Evolutionary conservation across 2,797 vertebrate genomes (phyloP).

Genomic region (Pseudopleuronectes americanus): DNA sequence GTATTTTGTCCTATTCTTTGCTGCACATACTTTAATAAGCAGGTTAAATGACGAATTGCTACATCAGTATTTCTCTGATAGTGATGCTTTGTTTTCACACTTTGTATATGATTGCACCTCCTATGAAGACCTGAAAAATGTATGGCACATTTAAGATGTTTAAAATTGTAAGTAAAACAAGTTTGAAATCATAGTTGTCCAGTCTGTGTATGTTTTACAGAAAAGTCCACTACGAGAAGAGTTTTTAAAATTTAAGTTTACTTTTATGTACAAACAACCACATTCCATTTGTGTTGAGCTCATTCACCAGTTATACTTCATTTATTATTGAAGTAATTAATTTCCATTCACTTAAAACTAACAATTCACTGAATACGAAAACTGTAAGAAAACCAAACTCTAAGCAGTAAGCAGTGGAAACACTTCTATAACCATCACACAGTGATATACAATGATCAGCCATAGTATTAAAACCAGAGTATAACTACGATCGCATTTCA

Average conservation of each 20-base stretch:
- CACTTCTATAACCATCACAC: no score
- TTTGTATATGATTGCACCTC: slow-evolving; percentile 30
- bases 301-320: slow-evolving; percentile 29
- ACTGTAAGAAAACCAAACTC: no score
- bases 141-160: slow-evolving; percentile 37
- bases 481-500: no score
- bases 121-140: slow-evolving; percentile 32
- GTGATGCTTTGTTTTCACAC: slow-evolving; percentile 17
- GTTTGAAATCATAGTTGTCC: slow-evolving; percentile 11
- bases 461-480: no score
- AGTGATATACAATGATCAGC: no score
- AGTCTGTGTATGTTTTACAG: slow-evolving; percentile 7
- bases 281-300: slow-evolving; percentile 4
- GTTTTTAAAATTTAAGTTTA: slow-evolving; percentile 6
- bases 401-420: no score
- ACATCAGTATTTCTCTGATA: slow-evolving; percentile 15
- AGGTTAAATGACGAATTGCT: slow-evolving; percentile 8
- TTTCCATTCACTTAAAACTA: slow-evolving; percentile 1
- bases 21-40: not conserved
- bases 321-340: not conserved
- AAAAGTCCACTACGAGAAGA: not conserved
- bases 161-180: slow-evolving; percentile 45
- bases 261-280: slow-evolving; percentile 17
- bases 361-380: no score
- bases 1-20: not conserved